These are phyloP conservation scores for Pseudotriccus pelzelni DNA, from an alignment of 2,797 vertebrate species.

Conservation along the genomic window DNA sequence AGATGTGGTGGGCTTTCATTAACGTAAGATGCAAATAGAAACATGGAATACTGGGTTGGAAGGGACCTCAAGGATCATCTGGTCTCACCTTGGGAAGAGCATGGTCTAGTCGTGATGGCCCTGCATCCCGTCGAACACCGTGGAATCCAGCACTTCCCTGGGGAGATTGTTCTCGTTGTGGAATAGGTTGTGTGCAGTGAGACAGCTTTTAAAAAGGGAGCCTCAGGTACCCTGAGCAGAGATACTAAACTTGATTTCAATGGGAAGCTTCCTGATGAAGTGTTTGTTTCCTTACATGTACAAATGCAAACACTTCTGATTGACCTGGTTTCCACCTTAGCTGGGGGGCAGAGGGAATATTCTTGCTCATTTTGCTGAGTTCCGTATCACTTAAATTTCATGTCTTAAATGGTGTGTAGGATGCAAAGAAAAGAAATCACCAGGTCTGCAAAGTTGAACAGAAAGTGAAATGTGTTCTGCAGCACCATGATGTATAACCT, in stretches of 20 bases:
- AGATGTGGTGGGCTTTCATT: not conserved
- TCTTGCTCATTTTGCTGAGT: not conserved
- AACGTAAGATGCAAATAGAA: not conserved
- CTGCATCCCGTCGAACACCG: accelerated
- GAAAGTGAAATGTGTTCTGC: not conserved
- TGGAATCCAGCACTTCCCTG: not conserved
- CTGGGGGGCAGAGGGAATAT: accelerated
- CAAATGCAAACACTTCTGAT: not conserved
- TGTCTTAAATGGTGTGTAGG: not conserved
- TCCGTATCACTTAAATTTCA: not conserved
- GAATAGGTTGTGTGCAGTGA: not conserved
- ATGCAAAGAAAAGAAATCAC: not conserved
- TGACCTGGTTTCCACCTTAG: not conserved
- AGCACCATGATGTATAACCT: not conserved
- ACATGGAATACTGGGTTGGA: not conserved
- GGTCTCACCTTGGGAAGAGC: not conserved
- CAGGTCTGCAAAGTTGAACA: not conserved
- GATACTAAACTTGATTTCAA: not conserved
- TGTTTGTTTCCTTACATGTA: not conserved
- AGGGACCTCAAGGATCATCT: not conserved
- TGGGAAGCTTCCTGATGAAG: not conserved
- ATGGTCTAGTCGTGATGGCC: accelerated
- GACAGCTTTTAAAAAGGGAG: not conserved
- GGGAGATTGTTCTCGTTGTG: not conserved
- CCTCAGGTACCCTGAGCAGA: not conserved